These are phyloP conservation scores for Fopius arisanus DNA, from an alignment of 1,140 invertebrate genomes.

Conservation along the genomic window DNA sequence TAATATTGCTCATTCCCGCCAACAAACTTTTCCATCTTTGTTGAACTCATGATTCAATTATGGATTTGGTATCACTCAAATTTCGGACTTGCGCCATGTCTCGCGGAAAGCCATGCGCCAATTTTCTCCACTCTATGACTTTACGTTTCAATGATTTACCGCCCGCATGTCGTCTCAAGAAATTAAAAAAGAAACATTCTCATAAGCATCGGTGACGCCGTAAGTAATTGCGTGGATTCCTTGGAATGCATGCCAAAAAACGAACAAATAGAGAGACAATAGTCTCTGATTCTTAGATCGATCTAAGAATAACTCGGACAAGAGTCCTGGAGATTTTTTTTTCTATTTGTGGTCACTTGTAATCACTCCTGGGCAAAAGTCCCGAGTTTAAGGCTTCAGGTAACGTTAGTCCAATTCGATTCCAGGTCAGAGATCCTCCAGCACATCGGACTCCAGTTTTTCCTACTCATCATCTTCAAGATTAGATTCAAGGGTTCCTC, in stretches of 20 bases:
- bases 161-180: no score
- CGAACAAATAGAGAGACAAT: not conserved
- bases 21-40: no score
- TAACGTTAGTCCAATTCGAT: not conserved
- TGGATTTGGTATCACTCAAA: no score
- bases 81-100: no score
- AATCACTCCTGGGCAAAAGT: not conserved
- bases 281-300: not conserved
- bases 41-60: no score
- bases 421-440: not conserved
- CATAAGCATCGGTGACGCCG: not conserved
- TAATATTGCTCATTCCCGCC: no score
- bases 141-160: no score
- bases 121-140: no score
- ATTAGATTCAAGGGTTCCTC: not conserved
- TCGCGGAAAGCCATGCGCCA: no score
- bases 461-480: not conserved
- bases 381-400: not conserved
- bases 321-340: not conserved
- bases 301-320: not conserved
- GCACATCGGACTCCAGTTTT: not conserved
- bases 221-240: not conserved
- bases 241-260: not conserved
- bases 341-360: not conserved
- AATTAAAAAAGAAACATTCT: not conserved